These are phyloP conservation scores for Dryas iulia DNA, from an alignment of 1,140 invertebrate species.

Conservation along the genomic window DNA sequence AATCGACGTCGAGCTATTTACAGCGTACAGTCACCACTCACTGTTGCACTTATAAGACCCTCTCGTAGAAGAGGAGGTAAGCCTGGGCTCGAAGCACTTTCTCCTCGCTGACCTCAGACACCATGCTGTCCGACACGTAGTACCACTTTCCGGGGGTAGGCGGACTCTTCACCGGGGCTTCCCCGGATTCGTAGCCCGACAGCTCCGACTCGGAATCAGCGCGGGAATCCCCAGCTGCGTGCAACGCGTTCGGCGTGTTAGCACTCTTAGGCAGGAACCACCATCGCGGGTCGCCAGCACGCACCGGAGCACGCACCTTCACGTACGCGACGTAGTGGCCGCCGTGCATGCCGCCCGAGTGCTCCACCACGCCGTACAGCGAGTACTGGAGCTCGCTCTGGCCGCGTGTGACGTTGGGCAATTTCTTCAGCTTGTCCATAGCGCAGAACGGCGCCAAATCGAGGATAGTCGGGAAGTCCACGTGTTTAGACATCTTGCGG, in stretches of 20 bases:
- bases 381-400: conserved; percentile 91
- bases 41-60: conserved; percentile 83
- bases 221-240: conserved; percentile 74
- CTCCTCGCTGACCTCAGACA: conserved; percentile 89
- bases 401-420: conserved; percentile 82
- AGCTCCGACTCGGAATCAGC: conserved; percentile 73
- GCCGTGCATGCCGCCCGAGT: conserved; percentile 92
- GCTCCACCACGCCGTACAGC: conserved; percentile 96
- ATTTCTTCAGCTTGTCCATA: conserved; percentile 84
- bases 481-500: conserved; percentile 91
- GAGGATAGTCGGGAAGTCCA: conserved; percentile 92
- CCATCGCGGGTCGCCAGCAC: conserved; percentile 83
- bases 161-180: conserved; percentile 45
- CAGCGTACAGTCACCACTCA: conserved; percentile 36
- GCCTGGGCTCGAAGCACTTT: conserved; percentile 93
- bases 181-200: conserved; percentile 72
- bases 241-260: conserved; percentile 76
- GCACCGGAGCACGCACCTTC: conserved; percentile 84
- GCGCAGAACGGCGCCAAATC: conserved; percentile 96
- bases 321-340: conserved; percentile 99
- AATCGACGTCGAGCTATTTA: conserved; percentile 47
- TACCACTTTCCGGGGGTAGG: conserved; percentile 92
- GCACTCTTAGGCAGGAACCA: conserved; percentile 84
- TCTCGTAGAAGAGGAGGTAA: conserved; percentile 98
- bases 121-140: conserved; percentile 93